These are phyloP conservation scores for Leuciscus idus DNA, from an alignment of 2,113 vertebrate species.

Conservation along the genomic window DNA sequence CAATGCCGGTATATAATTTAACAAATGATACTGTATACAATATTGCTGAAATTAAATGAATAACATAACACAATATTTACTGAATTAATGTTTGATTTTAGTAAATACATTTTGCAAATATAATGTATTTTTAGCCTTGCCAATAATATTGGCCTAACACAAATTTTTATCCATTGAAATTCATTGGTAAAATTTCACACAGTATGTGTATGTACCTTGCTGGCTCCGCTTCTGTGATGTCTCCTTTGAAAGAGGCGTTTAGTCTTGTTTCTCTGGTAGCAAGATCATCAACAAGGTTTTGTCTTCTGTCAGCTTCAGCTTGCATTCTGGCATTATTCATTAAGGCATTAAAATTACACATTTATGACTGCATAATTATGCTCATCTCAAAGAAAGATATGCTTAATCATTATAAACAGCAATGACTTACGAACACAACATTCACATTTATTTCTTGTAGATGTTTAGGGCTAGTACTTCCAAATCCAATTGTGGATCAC, in stretches of 20 bases:
- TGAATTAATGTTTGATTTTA: too few species aligned
- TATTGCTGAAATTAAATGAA: neutral
- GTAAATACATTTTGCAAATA: neutral
- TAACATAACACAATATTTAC: neutral
- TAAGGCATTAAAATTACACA: conserved; percentile 54
- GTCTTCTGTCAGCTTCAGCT: conserved; percentile 92
- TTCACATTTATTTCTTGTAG: neutral
- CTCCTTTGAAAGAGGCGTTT: conserved; percentile 85
- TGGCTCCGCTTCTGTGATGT: conserved; percentile 77
- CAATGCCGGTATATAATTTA: neutral
- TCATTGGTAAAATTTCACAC: neutral
- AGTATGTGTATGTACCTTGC: conserved; percentile 69
- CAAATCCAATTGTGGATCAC: neutral
- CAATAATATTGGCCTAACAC: neutral
- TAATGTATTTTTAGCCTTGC: neutral
- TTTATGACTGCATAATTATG: neutral
- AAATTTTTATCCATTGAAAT: neutral
- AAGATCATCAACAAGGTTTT: conserved; percentile 91
- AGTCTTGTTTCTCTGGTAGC: conserved; percentile 89
- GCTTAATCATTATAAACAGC: neutral
- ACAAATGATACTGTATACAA: neutral
- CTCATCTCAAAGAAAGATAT: neutral
- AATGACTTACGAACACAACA: neutral
- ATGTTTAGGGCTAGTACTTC: neutral
- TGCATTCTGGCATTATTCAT: conserved; percentile 82